phyloP scores from a whole-genome alignment of 2,797 vertebrate species.

The Cyclopterus lumpus region DNA sequence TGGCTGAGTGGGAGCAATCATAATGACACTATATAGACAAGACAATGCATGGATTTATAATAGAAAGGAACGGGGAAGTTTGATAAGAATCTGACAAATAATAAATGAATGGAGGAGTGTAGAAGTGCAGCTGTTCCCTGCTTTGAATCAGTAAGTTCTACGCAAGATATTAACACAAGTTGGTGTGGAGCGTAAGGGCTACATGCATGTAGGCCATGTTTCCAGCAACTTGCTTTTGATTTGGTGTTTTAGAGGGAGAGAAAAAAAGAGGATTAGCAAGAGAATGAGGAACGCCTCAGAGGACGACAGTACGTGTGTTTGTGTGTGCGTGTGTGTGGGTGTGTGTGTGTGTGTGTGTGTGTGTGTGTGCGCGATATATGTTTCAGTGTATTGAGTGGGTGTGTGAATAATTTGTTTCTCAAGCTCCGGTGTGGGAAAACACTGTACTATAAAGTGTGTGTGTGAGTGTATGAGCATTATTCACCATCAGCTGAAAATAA shows the following conservation, averaged over 20 bases:
- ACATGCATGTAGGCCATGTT: constrained; percentile 57
- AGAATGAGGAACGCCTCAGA: constrained; percentile 30
- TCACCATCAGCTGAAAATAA: constrained; percentile 48
- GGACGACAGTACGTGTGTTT: constrained; percentile 5
- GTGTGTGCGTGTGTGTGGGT: too few relatives aligned
- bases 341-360: too few relatives aligned
- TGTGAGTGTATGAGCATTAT: constrained; percentile 33
- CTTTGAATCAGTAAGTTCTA: constrained; percentile 19
- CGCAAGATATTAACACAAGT: constrained; percentile 38
- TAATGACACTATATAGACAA: not conserved
- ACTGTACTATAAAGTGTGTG: constrained; percentile 24
- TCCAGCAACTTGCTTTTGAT: constrained; percentile 46
- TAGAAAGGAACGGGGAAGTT: not conserved
- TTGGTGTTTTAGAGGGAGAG: constrained; percentile 32
- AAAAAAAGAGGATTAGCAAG: constrained; percentile 27
- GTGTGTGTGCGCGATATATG: constrained; percentile 33
- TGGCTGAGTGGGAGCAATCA: constrained; percentile 31
- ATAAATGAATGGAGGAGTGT: constrained; percentile 8
- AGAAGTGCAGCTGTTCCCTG: constrained; percentile 4
- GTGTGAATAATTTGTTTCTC: constrained; percentile 52
- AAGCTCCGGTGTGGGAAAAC: constrained; percentile 52
- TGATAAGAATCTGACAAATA: not conserved
- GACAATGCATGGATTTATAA: constrained; percentile 20
- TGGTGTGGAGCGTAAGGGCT: constrained; percentile 23
- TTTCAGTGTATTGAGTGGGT: constrained; percentile 44